Base-by-base conservation (phyloP, 2,113 vertebrate genomes). In the Microtus pennsylvanicus region DNA sequence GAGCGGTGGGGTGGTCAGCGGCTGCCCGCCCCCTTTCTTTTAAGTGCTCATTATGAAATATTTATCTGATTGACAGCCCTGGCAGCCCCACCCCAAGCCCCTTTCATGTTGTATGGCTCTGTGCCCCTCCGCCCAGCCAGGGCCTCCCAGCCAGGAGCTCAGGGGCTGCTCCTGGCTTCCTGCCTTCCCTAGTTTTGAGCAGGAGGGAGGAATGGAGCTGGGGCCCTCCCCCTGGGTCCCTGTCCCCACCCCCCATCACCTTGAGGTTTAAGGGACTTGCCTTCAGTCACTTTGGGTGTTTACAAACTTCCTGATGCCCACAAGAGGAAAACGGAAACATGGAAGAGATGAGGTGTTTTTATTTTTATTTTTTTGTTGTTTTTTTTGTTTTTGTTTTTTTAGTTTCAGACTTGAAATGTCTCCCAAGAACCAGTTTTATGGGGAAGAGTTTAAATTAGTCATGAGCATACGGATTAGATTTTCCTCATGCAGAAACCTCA, bases 1-100 rank as follows among this genome's bases (percentile, higher is more conserved):
- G 47, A 92, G 80, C 1, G 10, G 91, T 8, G n/a, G 10, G 55
- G 93, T 90, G 96, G 93, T 86, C 97, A 96, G 96, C 80, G 17
- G 70, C 74, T 86, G 86, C 74, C 83, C 30, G 10, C 65, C 74
- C 47, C 21, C n/a, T n/a, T 38, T 82, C 80, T 76, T 94, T 97
- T 24, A 97, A 97, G 97, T 83, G 85, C 86, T 93, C 81, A 2
- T 87, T 93, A 28, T 38, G 94, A 94, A 92, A 96, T 94, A 30
- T 90, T 91, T 97, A 24, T 77, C 94, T 78, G 80, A 87, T 47
- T 77, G 96, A 85, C 97, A 69, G 0, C 7, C 80, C 58, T 77
- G 92, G 45, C 69, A 89, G 89, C 87, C 85, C 50, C 92, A 26
- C 75, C 89, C 55, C 45, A 17, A 26, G 10, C 77, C 42, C 21